Percentiles rank a stretch among this genome's conserved stretches.
Evolutionary conservation across 2,888 invertebrate genomes (phyloP).

Genomic region (Deilephila elpenor): DNA sequence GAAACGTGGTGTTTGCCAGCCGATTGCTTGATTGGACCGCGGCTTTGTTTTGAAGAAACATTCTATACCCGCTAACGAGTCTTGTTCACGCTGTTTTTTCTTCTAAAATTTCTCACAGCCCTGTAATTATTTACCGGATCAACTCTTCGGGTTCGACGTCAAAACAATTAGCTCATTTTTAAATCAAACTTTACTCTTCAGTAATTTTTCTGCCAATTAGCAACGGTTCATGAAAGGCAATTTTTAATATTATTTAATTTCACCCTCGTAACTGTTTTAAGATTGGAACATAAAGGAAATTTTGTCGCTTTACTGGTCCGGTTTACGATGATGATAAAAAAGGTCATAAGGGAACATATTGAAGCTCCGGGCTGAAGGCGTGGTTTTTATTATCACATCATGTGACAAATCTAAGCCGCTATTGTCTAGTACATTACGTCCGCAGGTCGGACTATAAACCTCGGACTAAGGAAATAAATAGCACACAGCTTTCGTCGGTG

Average conservation of each 20-base stretch:
- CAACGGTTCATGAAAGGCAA: slow-evolving; percentile 40
- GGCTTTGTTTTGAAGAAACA: slow-evolving; percentile 63
- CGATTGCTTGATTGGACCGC: slow-evolving; percentile 58
- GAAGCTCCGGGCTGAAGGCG: slow-evolving; percentile 59
- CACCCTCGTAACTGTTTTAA: slow-evolving; percentile 38
- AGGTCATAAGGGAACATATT: slow-evolving; percentile 58
- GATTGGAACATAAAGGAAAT: slow-evolving; percentile 45
- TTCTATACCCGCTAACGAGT: slow-evolving; percentile 63
- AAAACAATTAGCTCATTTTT: slow-evolving; percentile 62
- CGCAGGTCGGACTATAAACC: slow-evolving; percentile 69
- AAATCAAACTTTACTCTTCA: slow-evolving; percentile 52
- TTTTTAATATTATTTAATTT: slow-evolving; percentile 41
- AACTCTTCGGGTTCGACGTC: slow-evolving; percentile 53
- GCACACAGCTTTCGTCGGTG: slow-evolving; percentile 75
- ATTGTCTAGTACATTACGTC: slow-evolving; percentile 67
- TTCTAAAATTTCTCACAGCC: slow-evolving; percentile 46
- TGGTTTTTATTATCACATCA: slow-evolving; percentile 68
- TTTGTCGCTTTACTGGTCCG: slow-evolving; percentile 47
- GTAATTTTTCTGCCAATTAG: slow-evolving; percentile 52
- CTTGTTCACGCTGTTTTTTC: slow-evolving; percentile 56
- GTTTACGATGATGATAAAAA: slow-evolving; percentile 60
- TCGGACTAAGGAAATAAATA: slow-evolving; percentile 78
- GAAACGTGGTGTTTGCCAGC: slow-evolving; percentile 46
- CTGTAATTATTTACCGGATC: slow-evolving; percentile 62
- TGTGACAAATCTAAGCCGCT: slow-evolving; percentile 68